A percentile compares a stretch with the other conserved stretches of the same genome.
Conservation (phyloP, 2,888 invertebrate species). For the Frankliniella intonsa region DNA sequence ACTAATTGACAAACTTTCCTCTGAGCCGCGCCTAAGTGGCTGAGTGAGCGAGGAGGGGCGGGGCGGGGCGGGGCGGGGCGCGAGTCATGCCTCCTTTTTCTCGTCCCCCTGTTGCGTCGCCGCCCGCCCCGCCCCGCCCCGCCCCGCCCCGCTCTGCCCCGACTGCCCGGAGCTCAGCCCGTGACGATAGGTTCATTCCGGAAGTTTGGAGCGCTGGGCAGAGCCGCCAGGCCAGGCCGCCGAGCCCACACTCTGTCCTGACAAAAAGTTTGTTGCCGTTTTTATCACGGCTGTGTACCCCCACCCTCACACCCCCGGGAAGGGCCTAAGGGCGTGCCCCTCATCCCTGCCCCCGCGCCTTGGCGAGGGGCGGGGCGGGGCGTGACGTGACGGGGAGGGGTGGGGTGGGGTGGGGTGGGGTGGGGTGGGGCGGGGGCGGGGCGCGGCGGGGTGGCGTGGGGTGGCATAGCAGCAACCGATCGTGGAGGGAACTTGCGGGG, state of each 20-base stretch:
- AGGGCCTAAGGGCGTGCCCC: neutral
- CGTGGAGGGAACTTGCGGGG: neutral
- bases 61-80: no score
- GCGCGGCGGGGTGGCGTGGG: neutral
- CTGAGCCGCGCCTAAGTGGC: no score
- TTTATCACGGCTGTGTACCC: neutral
- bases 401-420: neutral
- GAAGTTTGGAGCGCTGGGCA: neutral
- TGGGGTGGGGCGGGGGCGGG: neutral
- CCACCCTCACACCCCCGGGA: neutral
- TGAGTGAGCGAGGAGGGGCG: no score
- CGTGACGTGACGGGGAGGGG: no score
- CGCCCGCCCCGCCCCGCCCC: neutral
- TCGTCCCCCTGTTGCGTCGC: neutral
- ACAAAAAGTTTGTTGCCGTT: slow-evolving; percentile 5
- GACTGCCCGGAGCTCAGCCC: neutral
- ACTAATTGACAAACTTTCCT: no score
- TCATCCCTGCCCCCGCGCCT: neutral
- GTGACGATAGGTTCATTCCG: slow-evolving; percentile 16
- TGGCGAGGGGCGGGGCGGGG: neutral
- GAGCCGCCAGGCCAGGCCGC: neutral
- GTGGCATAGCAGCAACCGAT: neutral
- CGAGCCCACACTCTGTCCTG: slow-evolving; percentile 1
- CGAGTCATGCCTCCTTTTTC: no score
- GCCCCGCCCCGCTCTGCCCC: neutral